A percentile compares a stretch with the other conserved stretches of the same genome.
Evolutionary conservation across 2,888 invertebrate species (phyloP).

Genomic region (Lampropteryx suffumata): DNA sequence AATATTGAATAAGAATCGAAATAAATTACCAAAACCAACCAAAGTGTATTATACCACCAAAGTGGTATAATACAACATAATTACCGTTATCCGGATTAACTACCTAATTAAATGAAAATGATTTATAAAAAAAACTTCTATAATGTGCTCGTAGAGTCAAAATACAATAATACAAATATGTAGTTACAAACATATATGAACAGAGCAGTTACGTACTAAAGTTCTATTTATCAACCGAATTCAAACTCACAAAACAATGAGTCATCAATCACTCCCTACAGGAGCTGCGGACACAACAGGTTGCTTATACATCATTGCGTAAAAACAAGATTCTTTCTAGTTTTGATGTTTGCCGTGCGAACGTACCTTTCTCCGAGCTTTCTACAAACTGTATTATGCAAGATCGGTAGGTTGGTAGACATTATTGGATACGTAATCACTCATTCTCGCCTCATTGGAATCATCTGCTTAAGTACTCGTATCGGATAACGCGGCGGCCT

Average conservation of each 20-base stretch:
- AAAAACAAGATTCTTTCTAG: constrained; percentile 46
- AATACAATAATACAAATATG: too few species aligned
- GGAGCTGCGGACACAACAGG: constrained; percentile 21
- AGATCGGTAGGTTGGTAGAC: constrained; percentile 34
- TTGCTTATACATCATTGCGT: constrained; percentile 44
- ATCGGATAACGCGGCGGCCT: too few species aligned
- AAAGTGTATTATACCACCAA: too few species aligned
- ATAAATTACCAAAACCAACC: background rate
- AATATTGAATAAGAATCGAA: background rate
- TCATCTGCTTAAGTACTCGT: background rate
- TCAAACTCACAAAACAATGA: background rate
- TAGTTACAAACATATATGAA: too few species aligned
- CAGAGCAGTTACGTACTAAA: background rate
- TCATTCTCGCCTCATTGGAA: constrained; percentile 34
- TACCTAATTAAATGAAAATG: too few species aligned
- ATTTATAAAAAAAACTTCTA: too few species aligned
- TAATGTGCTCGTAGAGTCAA: too few species aligned
- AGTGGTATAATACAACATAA: too few species aligned
- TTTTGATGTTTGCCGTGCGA: constrained; percentile 51
- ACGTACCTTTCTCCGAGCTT: constrained; percentile 62
- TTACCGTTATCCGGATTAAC: too few species aligned
- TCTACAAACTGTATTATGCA: constrained; percentile 48
- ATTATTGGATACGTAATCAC: constrained; percentile 32
- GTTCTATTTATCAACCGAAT: background rate
- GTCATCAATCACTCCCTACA: constrained; percentile 11